Conservation (phyloP, 2,888 invertebrate genomes). For the Cosmia pyralina region DNA sequence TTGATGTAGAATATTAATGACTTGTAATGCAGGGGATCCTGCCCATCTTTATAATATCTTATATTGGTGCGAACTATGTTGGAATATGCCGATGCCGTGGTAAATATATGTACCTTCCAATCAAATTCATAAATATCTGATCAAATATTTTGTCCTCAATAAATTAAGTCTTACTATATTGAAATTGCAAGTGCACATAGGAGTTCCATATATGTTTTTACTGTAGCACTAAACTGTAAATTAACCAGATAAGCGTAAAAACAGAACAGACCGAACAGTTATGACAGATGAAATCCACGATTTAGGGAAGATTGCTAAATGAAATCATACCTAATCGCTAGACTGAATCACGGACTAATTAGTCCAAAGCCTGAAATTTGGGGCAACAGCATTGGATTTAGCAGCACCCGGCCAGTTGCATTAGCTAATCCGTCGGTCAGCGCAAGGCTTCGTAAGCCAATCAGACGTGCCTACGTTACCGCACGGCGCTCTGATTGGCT, state of each 20-base stretch:
- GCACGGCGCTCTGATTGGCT: slow-evolving; percentile 29
- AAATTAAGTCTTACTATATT: not conserved
- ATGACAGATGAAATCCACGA: not conserved
- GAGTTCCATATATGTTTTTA: not conserved
- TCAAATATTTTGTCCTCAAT: not conserved
- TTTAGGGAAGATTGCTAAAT: slow-evolving; percentile 32
- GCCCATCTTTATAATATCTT: too few relatives aligned
- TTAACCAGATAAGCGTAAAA: not conserved
- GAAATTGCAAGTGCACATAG: not conserved
- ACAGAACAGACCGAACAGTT: not conserved
- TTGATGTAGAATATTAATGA: not conserved
- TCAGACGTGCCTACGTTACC: slow-evolving; percentile 40
- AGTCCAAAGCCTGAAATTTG: slow-evolving; percentile 47
- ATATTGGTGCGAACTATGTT: not conserved
- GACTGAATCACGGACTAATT: slow-evolving; percentile 47
- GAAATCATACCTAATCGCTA: slow-evolving; percentile 46
- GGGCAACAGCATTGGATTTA: slow-evolving; percentile 37
- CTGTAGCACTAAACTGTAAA: not conserved
- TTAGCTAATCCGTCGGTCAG: slow-evolving; percentile 50
- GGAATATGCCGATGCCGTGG: not conserved
- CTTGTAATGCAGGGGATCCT: not conserved
- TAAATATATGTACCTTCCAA: too few relatives aligned
- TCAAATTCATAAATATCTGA: too few relatives aligned
- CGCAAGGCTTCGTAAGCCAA: slow-evolving; percentile 42
- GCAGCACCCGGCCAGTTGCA: slow-evolving; percentile 33